Conservation (phyloP, 2,113 vertebrate species). For the Chloroceryle aenea region DNA sequence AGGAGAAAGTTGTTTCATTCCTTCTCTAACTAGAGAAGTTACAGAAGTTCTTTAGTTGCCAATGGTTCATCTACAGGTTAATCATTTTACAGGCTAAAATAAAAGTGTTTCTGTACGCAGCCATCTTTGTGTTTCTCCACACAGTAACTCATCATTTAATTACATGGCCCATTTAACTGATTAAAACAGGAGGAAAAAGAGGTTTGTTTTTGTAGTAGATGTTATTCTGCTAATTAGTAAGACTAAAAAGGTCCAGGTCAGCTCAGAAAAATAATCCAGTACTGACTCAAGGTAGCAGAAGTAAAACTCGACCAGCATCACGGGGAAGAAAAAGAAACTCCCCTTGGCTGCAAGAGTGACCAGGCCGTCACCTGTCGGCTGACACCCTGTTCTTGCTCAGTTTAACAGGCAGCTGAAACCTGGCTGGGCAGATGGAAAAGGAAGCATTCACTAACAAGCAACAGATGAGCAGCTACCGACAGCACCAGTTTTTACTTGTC, state of each 20-base stretch:
- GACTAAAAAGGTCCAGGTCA: background rate
- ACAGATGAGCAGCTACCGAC: background rate
- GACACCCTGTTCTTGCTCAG: background rate
- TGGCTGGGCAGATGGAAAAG: rapidly evolving
- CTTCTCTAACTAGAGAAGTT: background rate
- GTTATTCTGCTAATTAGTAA: background rate
- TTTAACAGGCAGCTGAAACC: background rate
- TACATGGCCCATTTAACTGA: constrained; percentile 34
- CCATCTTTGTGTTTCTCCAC: background rate
- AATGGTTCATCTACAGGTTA: background rate
- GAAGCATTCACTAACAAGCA: background rate
- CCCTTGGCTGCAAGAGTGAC: too few species aligned
- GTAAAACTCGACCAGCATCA: background rate
- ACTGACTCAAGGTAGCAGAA: background rate
- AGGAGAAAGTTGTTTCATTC: background rate
- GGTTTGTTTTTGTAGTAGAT: background rate
- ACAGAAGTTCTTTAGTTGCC: background rate
- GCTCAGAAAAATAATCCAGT: background rate
- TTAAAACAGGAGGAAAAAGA: constrained; percentile 5
- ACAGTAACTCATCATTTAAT: constrained; percentile 22
- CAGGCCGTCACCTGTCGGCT: too few species aligned
- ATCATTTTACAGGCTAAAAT: background rate
- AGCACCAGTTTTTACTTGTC: background rate
- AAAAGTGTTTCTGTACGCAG: background rate
- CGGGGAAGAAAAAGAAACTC: background rate